These are phyloP conservation scores for Leuciscus idus DNA, from an alignment of 2,113 vertebrate genomes.

Conservation along the genomic window DNA sequence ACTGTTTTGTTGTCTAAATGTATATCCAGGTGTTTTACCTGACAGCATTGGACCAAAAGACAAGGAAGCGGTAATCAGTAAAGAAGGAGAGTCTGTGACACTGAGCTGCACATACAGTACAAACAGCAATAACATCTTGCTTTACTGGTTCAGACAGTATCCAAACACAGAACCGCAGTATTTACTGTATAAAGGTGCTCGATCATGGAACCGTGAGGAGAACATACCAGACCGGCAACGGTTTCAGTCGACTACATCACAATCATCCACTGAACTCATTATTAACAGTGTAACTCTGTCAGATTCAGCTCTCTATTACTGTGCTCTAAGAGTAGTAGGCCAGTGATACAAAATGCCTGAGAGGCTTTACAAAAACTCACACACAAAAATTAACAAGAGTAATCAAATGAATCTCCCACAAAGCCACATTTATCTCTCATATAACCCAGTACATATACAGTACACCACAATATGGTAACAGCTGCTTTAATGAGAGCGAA, in stretches of 20 bases:
- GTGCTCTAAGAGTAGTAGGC: neutral
- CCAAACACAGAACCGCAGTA: neutral
- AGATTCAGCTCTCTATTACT: slow-evolving; percentile 42
- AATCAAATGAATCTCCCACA: neutral
- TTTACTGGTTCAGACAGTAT: neutral
- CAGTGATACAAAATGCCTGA: slow-evolving; percentile 13
- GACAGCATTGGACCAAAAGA: slow-evolving; percentile 4
- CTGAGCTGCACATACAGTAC: neutral
- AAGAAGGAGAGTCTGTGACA: slow-evolving; percentile 3
- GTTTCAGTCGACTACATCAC: too few relatives aligned
- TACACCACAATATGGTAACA: neutral
- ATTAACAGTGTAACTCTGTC: neutral
- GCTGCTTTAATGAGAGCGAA: neutral
- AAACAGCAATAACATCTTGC: neutral
- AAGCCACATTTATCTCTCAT: neutral
- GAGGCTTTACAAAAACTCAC: slow-evolving; percentile 2
- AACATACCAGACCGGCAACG: neutral
- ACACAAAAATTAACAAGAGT: neutral
- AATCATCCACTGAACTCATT: too few relatives aligned
- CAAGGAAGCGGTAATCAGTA: neutral
- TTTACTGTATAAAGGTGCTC: neutral
- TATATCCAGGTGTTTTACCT: neutral
- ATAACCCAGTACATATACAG: neutral
- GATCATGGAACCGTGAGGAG: neutral
- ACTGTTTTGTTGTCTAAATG: neutral